A percentile compares a stretch with the other conserved stretches of the same genome.
phyloP scores from a whole-genome alignment of 2,113 vertebrate species.

The Chlamydotis undulata region DNA sequence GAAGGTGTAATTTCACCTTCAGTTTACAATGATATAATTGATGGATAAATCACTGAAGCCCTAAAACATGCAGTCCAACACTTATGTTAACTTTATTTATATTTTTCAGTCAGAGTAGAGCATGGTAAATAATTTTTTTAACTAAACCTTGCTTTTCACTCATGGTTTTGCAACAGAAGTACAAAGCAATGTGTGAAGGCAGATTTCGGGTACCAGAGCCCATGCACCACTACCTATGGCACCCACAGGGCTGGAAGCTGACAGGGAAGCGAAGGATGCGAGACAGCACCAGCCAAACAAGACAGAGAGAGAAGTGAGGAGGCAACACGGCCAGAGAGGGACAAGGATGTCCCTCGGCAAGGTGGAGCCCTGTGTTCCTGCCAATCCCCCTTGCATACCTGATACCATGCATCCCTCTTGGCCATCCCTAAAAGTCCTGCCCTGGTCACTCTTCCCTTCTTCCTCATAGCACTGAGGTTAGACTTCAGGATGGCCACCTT shows the following conservation, averaged over 20 bases:
- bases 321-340: neutral
- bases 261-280: neutral
- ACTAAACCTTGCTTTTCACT: neutral
- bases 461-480: neutral
- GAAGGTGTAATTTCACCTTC: neutral
- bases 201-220: neutral
- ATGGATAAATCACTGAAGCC: neutral
- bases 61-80: neutral
- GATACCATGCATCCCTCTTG: neutral
- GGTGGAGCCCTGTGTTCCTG: neutral
- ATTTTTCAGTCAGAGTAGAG: neutral
- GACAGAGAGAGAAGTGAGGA: neutral
- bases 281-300: neutral
- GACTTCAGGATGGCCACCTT: neutral
- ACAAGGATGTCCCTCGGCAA: neutral
- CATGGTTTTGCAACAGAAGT: neutral
- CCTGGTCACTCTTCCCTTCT: neutral
- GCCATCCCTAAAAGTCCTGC: neutral
- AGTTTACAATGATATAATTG: neutral
- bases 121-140: neutral
- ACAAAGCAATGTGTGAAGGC: neutral
- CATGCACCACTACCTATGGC: accelerated
- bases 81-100: neutral
- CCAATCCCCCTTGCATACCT: no score
- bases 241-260: neutral